A percentile compares a stretch with the other conserved stretches of the same genome.
phyloP scores from a whole-genome alignment of 2,888 invertebrate genomes.

The Eristalinus sepulchralis region DNA sequence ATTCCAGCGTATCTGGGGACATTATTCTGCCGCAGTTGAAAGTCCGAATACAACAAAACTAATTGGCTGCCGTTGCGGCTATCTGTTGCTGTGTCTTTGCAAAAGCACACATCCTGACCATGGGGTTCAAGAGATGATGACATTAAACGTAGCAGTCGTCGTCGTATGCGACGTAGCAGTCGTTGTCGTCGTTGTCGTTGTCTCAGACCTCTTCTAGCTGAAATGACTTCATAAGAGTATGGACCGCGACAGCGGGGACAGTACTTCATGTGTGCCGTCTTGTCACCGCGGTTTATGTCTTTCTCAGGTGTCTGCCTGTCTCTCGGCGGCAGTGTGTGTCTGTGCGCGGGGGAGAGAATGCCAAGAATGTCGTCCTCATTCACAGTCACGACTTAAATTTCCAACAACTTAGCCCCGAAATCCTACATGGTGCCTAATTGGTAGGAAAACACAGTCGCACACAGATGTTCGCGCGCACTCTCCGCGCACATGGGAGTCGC shows the following conservation, averaged over 20 bases:
- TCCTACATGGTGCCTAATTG: conserved; percentile 37
- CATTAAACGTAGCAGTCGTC: conserved; percentile 54
- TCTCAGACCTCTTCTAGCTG: conserved; percentile 36
- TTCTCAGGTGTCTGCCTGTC: neutral
- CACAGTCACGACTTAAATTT: conserved; percentile 50
- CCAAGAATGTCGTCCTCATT: conserved; percentile 61
- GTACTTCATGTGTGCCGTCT: conserved; percentile 15
- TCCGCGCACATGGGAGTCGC: neutral
- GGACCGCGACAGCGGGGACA: conserved; percentile 14
- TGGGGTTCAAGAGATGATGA: conserved; percentile 65
- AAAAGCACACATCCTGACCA: conserved; percentile 54
- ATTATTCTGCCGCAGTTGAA: conserved; percentile 52
- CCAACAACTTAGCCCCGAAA: conserved; percentile 25
- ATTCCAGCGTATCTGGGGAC: conserved; percentile 63
- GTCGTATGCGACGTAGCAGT: conserved; percentile 20
- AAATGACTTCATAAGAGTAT: conserved; percentile 64
- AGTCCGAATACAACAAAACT: conserved; percentile 64
- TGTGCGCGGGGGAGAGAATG: conserved; percentile 26
- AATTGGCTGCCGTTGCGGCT: conserved; percentile 66
- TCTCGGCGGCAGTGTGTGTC: neutral
- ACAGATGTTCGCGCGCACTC: neutral
- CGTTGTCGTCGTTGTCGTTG: conserved; percentile 18
- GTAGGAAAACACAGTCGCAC: conserved; percentile 16
- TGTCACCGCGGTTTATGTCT: neutral
- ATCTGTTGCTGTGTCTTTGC: conserved; percentile 29